Evolutionary conservation across 1,140 invertebrate genomes (phyloP).

Genomic region (Branchinecta lindahli): DNA sequence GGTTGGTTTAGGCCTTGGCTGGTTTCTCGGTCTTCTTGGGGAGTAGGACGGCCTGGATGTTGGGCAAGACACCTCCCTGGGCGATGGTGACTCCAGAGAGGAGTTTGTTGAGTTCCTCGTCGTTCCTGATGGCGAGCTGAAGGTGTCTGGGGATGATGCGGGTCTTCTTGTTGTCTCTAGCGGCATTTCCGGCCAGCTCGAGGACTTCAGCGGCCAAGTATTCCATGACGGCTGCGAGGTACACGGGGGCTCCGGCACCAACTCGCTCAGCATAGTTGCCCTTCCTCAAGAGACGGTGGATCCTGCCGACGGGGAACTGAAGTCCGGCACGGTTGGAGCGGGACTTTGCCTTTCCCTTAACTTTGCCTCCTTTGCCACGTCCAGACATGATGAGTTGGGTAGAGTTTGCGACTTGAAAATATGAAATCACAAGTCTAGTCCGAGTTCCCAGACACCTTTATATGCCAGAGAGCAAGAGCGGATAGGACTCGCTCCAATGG

Average conservation of each 20-base stretch:
- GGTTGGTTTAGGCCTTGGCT: constrained; percentile 16
- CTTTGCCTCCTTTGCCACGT: constrained; percentile 44
- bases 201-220: constrained; percentile 51
- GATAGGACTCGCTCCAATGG: not conserved
- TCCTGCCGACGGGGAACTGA: constrained; percentile 52
- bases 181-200: constrained; percentile 61
- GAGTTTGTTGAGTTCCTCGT: constrained; percentile 39
- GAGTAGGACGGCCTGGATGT: constrained; percentile 41
- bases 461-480: not conserved
- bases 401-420: not conserved
- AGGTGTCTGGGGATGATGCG: constrained; percentile 39
- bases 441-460: not conserved
- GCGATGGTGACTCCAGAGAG: constrained; percentile 31
- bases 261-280: constrained; percentile 55
- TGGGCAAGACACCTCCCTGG: constrained; percentile 44
- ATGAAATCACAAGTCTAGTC: not conserved
- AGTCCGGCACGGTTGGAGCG: constrained; percentile 47
- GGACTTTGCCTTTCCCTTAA: constrained; percentile 43
- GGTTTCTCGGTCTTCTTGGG: constrained; percentile 36
- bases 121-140: constrained; percentile 36
- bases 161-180: constrained; percentile 41
- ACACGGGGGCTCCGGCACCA: constrained; percentile 50
- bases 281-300: constrained; percentile 49
- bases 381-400: constrained; percentile 34
- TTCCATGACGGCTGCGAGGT: constrained; percentile 45